Percentiles rank a stretch among this genome's conserved stretches.
phyloP scores from a whole-genome alignment of 2,888 invertebrate species.

The Pheosia tremula region DNA sequence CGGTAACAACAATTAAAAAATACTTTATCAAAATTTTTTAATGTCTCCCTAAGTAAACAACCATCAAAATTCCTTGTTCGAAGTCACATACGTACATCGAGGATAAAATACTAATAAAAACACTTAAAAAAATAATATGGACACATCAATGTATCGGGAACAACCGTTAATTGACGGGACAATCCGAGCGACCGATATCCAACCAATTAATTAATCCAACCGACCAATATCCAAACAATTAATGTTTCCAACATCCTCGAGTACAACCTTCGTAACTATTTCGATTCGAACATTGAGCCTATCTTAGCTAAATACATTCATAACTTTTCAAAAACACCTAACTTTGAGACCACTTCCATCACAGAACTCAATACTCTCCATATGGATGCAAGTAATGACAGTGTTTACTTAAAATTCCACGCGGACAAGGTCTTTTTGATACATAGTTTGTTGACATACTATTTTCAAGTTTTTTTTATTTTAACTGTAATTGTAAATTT shows the following conservation, averaged over 20 bases:
- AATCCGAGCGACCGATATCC: slow-evolving; percentile 54
- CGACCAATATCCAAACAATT: slow-evolving; percentile 38
- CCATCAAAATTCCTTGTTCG: slow-evolving; percentile 51
- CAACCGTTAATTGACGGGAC: slow-evolving; percentile 75
- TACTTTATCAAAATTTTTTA: slow-evolving; percentile 61
- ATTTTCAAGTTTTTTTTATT: too few relatives aligned
- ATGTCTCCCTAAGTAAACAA: slow-evolving; percentile 51
- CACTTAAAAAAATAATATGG: slow-evolving; percentile 76
- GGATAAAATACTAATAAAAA: slow-evolving; percentile 64
- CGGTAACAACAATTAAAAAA: slow-evolving; percentile 78
- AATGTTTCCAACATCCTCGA: slow-evolving; percentile 50
- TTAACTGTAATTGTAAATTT: too few relatives aligned
- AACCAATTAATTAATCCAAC: slow-evolving; percentile 48
- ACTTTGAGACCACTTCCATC: slow-evolving; percentile 40
- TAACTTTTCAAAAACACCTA: slow-evolving; percentile 59
- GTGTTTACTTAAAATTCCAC: too few relatives aligned
- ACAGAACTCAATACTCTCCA: background rate
- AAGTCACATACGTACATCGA: slow-evolving; percentile 41
- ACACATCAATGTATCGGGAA: slow-evolving; percentile 64
- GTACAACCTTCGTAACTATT: slow-evolving; percentile 61
- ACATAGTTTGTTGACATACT: too few relatives aligned
- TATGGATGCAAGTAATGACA: too few relatives aligned
- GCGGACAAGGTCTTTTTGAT: too few relatives aligned
- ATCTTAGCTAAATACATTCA: slow-evolving; percentile 51
- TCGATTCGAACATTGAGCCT: slow-evolving; percentile 62